phyloP scores from a whole-genome alignment of 2,797 vertebrate species.

The Clarias platycephalus region DNA sequence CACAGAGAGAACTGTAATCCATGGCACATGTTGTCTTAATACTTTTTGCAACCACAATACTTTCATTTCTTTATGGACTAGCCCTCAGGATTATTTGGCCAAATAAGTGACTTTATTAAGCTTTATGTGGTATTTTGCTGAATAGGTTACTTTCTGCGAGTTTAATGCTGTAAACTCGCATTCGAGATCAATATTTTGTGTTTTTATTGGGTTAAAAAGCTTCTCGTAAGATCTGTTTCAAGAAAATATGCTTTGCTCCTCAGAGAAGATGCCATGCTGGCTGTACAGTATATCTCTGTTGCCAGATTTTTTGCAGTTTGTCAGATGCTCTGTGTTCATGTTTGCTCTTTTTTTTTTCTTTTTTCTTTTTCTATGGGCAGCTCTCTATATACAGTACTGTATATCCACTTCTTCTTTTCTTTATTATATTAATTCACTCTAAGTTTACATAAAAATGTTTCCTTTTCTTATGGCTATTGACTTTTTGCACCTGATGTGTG shows the following conservation, averaged over 20 bases:
- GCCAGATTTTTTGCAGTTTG: background rate
- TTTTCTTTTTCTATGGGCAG: background rate
- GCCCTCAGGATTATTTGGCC: slow-evolving; percentile 20
- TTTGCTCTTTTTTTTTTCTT: background rate
- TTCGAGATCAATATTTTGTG: slow-evolving; percentile 54
- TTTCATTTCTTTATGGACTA: slow-evolving; percentile 45
- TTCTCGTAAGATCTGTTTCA: background rate
- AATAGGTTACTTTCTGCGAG: slow-evolving; percentile 37
- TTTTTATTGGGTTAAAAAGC: slow-evolving; percentile 28
- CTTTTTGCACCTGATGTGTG: background rate
- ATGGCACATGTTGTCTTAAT: too few relatives aligned
- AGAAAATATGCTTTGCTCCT: slow-evolving; percentile 33
- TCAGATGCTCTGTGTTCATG: background rate
- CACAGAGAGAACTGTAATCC: too few relatives aligned
- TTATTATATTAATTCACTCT: background rate
- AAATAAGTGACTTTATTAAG: slow-evolving; percentile 18
- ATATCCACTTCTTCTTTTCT: background rate
- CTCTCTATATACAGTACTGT: too few relatives aligned
- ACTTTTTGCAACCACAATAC: slow-evolving; percentile 4
- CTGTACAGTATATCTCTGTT: background rate
- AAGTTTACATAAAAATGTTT: slow-evolving; percentile 3
- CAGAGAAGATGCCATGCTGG: slow-evolving; percentile 7
- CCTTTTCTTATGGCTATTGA: background rate
- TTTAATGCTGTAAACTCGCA: slow-evolving; percentile 34
- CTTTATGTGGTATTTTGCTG: slow-evolving; percentile 27